Base-by-base conservation (phyloP, 2,888 invertebrate species). In the Chirona hameri region DNA sequence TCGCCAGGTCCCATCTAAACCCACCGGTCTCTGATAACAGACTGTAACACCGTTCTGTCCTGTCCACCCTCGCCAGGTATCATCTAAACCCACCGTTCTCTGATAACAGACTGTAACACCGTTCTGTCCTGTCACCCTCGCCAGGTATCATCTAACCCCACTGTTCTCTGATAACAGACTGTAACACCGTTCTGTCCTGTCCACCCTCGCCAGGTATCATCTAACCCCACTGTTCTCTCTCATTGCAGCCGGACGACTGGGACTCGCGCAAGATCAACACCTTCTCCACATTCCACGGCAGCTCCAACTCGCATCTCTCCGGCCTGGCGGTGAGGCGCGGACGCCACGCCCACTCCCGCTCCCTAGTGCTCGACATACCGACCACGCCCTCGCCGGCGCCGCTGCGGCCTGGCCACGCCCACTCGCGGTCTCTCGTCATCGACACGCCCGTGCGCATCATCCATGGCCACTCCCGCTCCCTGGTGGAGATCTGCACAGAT, bases 261-360 rank as follows among this genome's bases (percentile, higher is more conserved):
- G 76, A 76, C 21, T 76, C 76, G 21, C 76, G 76, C 39, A 39
- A 76, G 76, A 76, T 76, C 39, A 21, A 15, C 39, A 76, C 31
- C 21, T 76, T 76, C 39, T 76, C 76, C 21, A 76, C 76, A 9
- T 76, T 76, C 76, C 76, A 76, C 76, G 76, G 76, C 76, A 39
- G 76, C 76, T 76, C 76, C 7, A 39, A 76, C 76, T 76, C 76
- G 39, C 76, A 76, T 21, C 76, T 76, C 39, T 7, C 5, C 60
- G 60, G 60, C 5, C 76, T 39, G 76, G 76, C 76, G 39, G 76
- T 29, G 39, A 9, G 29, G 4, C 76, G 76, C 18, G 39, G 76
- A 24, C 81, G 76, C 31, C 84, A 84, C 82, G 83, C 83, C 31
- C 84, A 84, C 81, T 84, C 84, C 2, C 60, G 84, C 29, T 84